These are phyloP conservation scores for Pangasius djambal DNA, from an alignment of 2,797 vertebrate genomes.

Conservation along the genomic window DNA sequence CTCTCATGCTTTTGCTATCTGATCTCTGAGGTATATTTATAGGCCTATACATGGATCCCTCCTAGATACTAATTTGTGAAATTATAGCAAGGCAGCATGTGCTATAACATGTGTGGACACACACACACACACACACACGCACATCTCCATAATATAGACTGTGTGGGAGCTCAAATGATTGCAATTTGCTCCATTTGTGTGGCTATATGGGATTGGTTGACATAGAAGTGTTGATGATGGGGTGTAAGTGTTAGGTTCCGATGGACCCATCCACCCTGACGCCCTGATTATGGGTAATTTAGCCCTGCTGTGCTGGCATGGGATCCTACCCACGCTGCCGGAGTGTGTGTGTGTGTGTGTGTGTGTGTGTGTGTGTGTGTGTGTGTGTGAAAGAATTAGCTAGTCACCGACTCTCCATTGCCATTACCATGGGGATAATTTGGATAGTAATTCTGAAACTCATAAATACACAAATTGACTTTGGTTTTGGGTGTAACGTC, in stretches of 20 bases:
- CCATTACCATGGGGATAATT: conserved; percentile 42
- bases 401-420: conserved; percentile 42
- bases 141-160: conserved; percentile 52
- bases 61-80: conserved; percentile 42
- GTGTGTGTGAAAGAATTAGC: conserved; percentile 41
- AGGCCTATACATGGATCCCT: conserved; percentile 22
- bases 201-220: conserved; percentile 60
- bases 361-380: conserved; percentile 9
- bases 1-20: neutral
- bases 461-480: conserved; percentile 50
- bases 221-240: conserved; percentile 59
- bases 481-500: conserved; percentile 45
- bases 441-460: conserved; percentile 44
- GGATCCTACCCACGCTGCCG: conserved; percentile 56
- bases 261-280: conserved; percentile 62
- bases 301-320: conserved; percentile 59
- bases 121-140: conserved; percentile 46
- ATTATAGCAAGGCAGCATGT: conserved; percentile 42
- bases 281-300: conserved; percentile 64
- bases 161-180: conserved; percentile 60
- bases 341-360: conserved; percentile 31
- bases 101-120: conserved; percentile 29
- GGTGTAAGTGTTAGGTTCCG: conserved; percentile 61
- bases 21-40: conserved; percentile 40
- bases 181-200: conserved; percentile 58